phyloP scores from a whole-genome alignment of 2,888 invertebrate species.

The Ametastegia equiseti region DNA sequence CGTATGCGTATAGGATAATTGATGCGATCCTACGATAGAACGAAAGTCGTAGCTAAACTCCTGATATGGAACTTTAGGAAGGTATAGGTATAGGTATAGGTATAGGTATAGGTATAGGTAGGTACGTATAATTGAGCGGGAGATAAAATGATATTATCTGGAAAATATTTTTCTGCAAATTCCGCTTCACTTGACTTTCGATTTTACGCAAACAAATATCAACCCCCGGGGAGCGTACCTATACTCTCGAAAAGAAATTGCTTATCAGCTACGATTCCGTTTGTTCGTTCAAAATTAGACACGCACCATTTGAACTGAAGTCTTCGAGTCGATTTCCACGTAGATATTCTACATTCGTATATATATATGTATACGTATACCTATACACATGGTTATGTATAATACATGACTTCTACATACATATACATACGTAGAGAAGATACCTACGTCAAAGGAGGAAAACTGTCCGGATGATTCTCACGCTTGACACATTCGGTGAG shows the following conservation, averaged over 20 bases:
- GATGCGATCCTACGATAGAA: neutral
- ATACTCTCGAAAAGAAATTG: neutral
- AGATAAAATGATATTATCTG: neutral
- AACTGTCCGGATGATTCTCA: conserved; percentile 43
- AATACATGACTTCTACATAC: neutral
- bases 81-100: too few species aligned
- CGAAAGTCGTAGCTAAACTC: neutral
- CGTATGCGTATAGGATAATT: too few species aligned
- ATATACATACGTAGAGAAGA: conserved; percentile 19
- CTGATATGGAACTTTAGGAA: neutral
- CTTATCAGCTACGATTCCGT: neutral
- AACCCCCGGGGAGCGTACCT: neutral
- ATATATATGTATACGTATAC: neutral
- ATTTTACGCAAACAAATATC: conserved; percentile 3
- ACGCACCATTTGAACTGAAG: neutral
- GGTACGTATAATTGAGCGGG: neutral
- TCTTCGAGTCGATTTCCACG: neutral
- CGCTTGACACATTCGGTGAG: conserved; percentile 45
- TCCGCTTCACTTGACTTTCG: neutral
- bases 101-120: too few species aligned
- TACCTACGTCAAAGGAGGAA: conserved; percentile 15
- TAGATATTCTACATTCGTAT: too few species aligned
- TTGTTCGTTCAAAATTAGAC: neutral
- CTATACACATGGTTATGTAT: neutral
- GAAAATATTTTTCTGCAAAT: neutral